Percentiles rank a stretch among this genome's conserved stretches.
These are phyloP conservation scores for Nymphalis io DNA, from an alignment of 1,140 invertebrate species.

Conservation along the genomic window DNA sequence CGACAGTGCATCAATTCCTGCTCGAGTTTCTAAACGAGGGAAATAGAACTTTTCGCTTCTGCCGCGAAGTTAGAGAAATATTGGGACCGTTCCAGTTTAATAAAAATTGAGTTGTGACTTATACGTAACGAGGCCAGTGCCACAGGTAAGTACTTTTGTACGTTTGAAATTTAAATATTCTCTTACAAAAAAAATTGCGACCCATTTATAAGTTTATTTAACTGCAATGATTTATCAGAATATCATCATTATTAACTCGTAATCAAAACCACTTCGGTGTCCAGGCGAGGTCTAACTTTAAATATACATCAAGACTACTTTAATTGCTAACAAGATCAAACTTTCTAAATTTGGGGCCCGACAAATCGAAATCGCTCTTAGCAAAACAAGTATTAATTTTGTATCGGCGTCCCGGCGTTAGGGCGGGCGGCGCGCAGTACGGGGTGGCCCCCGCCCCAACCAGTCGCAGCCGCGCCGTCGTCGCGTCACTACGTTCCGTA, in stretches of 20 bases:
- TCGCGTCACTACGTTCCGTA: constrained; percentile 50
- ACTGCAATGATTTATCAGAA: background rate
- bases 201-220: background rate
- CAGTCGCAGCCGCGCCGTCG: constrained; percentile 60
- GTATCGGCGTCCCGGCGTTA: constrained; percentile 66
- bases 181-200: background rate
- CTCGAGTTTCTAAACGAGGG: constrained; percentile 51
- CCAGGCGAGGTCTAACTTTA: constrained; percentile 22
- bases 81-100: constrained; percentile 52
- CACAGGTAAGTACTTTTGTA: constrained; percentile 34
- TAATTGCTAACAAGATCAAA: constrained; percentile 78
- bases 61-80: constrained; percentile 49
- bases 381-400: constrained; percentile 80
- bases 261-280: constrained; percentile 20
- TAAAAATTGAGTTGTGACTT: constrained; percentile 52
- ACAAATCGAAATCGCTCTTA: constrained; percentile 79
- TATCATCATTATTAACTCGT: constrained; percentile 15
- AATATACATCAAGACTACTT: constrained; percentile 71
- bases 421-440: constrained; percentile 67
- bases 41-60: constrained; percentile 52
- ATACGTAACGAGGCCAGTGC: constrained; percentile 28
- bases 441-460: constrained; percentile 53
- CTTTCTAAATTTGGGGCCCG: constrained; percentile 74
- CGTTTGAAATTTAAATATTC: constrained; percentile 10
- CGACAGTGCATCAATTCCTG: constrained; percentile 46